phyloP scores from a whole-genome alignment of 2,888 invertebrate genomes.

The Argyresthia albistria region DNA sequence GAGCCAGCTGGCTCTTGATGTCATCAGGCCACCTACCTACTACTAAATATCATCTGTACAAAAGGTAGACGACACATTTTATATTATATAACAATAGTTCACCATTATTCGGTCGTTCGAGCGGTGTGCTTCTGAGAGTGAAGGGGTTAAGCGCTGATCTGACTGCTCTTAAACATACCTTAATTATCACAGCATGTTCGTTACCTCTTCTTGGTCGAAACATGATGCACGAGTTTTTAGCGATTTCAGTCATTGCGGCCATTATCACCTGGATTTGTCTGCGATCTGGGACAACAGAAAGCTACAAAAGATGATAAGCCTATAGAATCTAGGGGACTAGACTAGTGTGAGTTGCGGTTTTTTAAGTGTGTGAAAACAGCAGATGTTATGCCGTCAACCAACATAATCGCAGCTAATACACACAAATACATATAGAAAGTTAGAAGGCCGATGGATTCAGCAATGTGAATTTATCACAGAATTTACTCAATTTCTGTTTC shows the following conservation, averaged over 20 bases:
- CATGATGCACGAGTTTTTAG: constrained; percentile 52
- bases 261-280: constrained; percentile 46
- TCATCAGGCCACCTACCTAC: too few relatives aligned
- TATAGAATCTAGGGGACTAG: neutral
- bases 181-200: constrained; percentile 12
- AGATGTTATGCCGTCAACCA: neutral
- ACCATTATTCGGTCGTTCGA: too few relatives aligned
- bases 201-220: constrained; percentile 32
- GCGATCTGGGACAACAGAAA: constrained; percentile 29
- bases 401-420: too few relatives aligned
- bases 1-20: too few relatives aligned
- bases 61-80: too few relatives aligned
- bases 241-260: constrained; percentile 49
- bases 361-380: neutral
- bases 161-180: too few relatives aligned
- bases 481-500: neutral
- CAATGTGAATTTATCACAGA: neutral
- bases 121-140: too few relatives aligned
- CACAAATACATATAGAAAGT: too few relatives aligned
- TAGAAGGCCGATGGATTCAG: neutral
- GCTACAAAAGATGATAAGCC: too few relatives aligned
- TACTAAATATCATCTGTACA: too few relatives aligned
- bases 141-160: too few relatives aligned
- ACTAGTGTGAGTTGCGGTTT: neutral
- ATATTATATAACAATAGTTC: too few relatives aligned